Evolutionary conservation across 2,113 vertebrate species (phyloP), one percentile per base, ranked within the genome.

Genomic region (Mormyrus iriodes): DNA sequence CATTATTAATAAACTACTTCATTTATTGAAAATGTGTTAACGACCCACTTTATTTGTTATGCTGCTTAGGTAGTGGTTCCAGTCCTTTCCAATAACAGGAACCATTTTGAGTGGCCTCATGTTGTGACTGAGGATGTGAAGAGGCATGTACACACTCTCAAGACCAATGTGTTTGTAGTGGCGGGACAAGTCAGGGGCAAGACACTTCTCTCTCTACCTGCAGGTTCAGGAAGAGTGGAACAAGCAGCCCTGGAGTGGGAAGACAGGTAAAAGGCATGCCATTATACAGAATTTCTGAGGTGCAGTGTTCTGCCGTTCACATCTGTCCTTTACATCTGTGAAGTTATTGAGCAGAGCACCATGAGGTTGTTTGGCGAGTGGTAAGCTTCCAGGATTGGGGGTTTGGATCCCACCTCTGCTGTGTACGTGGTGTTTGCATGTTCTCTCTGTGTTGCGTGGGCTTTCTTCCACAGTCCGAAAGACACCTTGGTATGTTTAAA

Each of bases 131-230:
- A 97, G 49, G 98, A 99, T 86, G 31, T 99, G 46, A 90, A 91
- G 51, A 93, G 1, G 10, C 97, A 97, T 0, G 91, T 96, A 65
- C 95, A 96, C 90, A 92, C 58, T 52, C 95, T 99, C 27, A 95
- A 95, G 84, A 96, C 93, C 35, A 93, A 92, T 12, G 94, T 97
- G 88, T 94, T 94, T 87, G 95, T 94, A 39, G 92, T 97, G 69
- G 89, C 96, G 1, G 97, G 97, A n/a, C 96, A 97, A 91, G 93
- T 97, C n/a, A 93, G 95, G 89, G 98, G 98, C 58, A 97, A 95
- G 92, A 99, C 98, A 0, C 91, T 98, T 88, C 94, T 99, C 90
- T 96, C 97, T 61, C 94, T 97, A 46, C 98, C 98, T 39, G 90
- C 91, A 2, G 96, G 93, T 35, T 94, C 91, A 0, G 97, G 98